Conservation (phyloP, 2,797 vertebrate genomes). For the Macropus fuliginosus region DNA sequence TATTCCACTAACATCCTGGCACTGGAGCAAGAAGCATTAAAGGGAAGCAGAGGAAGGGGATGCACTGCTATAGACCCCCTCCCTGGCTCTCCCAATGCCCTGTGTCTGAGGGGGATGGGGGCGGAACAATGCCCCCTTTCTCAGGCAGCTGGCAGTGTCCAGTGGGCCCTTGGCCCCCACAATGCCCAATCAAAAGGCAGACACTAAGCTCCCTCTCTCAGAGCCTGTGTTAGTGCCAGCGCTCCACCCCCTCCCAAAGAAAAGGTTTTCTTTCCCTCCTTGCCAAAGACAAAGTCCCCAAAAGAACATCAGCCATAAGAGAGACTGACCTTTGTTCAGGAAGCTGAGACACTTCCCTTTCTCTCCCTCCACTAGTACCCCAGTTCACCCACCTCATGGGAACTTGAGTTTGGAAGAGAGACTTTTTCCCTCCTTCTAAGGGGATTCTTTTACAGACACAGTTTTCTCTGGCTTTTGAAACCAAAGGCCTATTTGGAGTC, state of each 20-base stretch:
- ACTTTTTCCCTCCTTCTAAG: neutral
- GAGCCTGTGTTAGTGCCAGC: constrained; percentile 58
- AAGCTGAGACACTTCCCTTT: constrained; percentile 42
- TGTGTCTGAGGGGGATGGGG: neutral
- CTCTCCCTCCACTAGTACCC: neutral
- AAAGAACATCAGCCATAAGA: constrained; percentile 32
- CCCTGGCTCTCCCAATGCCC: neutral
- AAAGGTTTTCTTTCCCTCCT: constrained; percentile 58
- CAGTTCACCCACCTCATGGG: constrained; percentile 21
- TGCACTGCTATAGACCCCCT: neutral
- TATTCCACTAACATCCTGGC: neutral
- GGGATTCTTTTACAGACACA: neutral
- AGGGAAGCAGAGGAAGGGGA: neutral
- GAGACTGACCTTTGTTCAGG: constrained; percentile 44
- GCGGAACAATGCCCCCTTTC: constrained; percentile 65
- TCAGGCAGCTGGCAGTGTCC: constrained; percentile 65
- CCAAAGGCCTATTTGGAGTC: neutral
- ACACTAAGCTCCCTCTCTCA: constrained; percentile 71
- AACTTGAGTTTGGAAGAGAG: constrained; percentile 47
- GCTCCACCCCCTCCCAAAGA: constrained; percentile 1
- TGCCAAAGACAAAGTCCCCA: constrained; percentile 43
- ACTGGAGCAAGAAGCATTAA: constrained; percentile 9
- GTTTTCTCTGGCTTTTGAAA: constrained; percentile 20
- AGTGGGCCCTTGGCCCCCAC: neutral
- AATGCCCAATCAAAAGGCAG: constrained; percentile 48